Percentiles rank a stretch among this genome's conserved stretches.
phyloP scores from a whole-genome alignment of 2,888 invertebrate genomes.

The Leistus spinibarbis region DNA sequence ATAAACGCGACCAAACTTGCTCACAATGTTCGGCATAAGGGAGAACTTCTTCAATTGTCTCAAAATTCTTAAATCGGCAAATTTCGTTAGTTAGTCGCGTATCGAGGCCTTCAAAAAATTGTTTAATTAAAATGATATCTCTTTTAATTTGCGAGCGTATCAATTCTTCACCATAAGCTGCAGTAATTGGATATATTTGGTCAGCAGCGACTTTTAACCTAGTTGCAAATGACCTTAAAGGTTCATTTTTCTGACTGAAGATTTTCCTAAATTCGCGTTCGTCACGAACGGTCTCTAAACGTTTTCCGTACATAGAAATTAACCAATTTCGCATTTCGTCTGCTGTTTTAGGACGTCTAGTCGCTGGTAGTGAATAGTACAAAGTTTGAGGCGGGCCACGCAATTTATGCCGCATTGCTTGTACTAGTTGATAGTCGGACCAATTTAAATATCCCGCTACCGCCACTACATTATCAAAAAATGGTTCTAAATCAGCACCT shows the following conservation, averaged over 20 bases:
- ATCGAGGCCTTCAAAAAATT: conserved; percentile 16
- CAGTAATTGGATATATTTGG: not conserved
- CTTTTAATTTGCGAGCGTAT: too few species aligned
- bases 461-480: conserved; percentile 4
- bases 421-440: not conserved
- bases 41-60: not conserved
- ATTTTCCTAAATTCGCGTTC: conserved; percentile 6
- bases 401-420: conserved; percentile 3
- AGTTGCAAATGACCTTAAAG: not conserved
- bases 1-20: not conserved
- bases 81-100: conserved; percentile 4
- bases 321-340: not conserved
- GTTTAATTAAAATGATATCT: conserved; percentile 1
- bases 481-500: conserved; percentile 4
- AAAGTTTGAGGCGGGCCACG: not conserved
- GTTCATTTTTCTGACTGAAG: not conserved
- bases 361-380: not conserved
- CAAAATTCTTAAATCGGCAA: not conserved
- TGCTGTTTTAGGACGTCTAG: not conserved
- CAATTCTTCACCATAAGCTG: too few species aligned
- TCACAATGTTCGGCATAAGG: conserved; percentile 11
- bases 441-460: not conserved
- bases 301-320: not conserved
- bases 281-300: not conserved
- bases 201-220: not conserved